These are phyloP conservation scores for Zootoca vivipara DNA, from an alignment of 2,113 vertebrate species.

Conservation along the genomic window DNA sequence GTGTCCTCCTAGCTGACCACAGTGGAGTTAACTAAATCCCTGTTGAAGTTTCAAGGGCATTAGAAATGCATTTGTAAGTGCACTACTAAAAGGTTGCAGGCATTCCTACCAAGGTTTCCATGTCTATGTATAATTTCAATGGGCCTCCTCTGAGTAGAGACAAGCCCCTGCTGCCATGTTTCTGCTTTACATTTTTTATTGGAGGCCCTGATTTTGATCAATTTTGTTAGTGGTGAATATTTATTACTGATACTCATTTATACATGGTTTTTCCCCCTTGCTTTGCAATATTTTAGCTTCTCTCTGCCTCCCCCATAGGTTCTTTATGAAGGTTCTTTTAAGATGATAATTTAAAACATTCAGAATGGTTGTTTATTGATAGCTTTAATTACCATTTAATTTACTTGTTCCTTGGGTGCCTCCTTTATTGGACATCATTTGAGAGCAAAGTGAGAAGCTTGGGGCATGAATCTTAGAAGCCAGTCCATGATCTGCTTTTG, in stretches of 20 bases:
- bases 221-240: no score
- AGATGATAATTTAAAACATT: no score
- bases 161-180: no score
- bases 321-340: no score
- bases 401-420: background rate
- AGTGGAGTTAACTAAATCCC: background rate
- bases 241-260: no score
- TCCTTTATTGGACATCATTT: background rate
- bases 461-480: background rate
- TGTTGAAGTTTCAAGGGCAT: background rate
- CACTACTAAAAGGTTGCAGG: background rate
- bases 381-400: background rate
- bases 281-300: no score
- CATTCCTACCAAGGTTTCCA: background rate
- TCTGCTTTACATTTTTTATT: no score
- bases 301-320: no score
- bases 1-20: no score
- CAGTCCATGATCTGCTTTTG: conserved; percentile 13
- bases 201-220: no score
- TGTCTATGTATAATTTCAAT: background rate
- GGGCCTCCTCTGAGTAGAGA: no score
- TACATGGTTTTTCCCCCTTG: no score
- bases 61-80: background rate
- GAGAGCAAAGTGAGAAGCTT: background rate
- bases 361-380: background rate